phyloP scores from a whole-genome alignment of 1,140 invertebrate species.

The Thaumetopoea pityocampa region DNA sequence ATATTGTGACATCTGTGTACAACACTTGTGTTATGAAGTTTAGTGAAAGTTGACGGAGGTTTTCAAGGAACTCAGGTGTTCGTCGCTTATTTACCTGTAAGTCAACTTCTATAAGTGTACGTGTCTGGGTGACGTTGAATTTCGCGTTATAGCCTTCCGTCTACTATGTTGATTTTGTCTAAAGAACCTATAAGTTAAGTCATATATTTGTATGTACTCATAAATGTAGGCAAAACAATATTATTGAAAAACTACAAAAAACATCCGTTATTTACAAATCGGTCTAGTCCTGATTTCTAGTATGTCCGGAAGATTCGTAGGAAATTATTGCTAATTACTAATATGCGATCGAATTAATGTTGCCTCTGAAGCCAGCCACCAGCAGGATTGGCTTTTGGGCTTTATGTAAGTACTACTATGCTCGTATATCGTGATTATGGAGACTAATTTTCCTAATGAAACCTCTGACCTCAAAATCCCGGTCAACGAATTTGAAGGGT shows the following conservation, averaged over 20 bases:
- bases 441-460: conserved; percentile 4
- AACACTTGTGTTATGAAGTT: conserved; percentile 68
- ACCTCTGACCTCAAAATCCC: conserved; percentile 9
- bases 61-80: conserved; percentile 51
- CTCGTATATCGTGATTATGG: not conserved
- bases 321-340: conserved; percentile 1
- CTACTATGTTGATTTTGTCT: conserved; percentile 4
- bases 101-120: conserved; percentile 47
- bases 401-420: not conserved
- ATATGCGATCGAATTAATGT: not conserved
- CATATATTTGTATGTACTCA: not conserved
- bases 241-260: conserved; percentile 4
- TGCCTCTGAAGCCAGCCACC: too few species aligned
- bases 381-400: too few species aligned
- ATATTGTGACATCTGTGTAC: conserved; percentile 48
- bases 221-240: not conserved
- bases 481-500: conserved; percentile 18
- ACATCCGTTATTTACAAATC: conserved; percentile 1
- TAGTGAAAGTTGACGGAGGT: conserved; percentile 57
- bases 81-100: conserved; percentile 59
- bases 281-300: conserved; percentile 9
- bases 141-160: conserved; percentile 28
- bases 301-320: conserved; percentile 3
- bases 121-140: conserved; percentile 62
- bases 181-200: not conserved